phyloP scores from a whole-genome alignment of 2,797 vertebrate species.

The Hippoglossus hippoglossus region DNA sequence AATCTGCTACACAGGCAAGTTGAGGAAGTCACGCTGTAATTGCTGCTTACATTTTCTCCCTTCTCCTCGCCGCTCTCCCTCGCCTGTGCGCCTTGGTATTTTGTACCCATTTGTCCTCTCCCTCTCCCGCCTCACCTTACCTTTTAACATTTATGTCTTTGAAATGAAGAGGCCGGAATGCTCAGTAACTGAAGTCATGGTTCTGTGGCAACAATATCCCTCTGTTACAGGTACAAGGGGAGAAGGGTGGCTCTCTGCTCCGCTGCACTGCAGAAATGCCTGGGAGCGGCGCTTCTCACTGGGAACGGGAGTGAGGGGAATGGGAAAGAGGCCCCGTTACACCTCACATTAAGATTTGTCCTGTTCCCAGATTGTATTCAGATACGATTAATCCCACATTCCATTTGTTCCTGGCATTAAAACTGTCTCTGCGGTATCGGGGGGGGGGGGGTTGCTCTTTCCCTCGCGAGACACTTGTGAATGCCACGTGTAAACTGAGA shows the following conservation, averaged over 20 bases:
- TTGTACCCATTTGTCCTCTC: slow-evolving; percentile 24
- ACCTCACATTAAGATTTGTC: slow-evolving; percentile 47
- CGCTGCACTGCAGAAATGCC: slow-evolving; percentile 62
- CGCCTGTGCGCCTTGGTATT: slow-evolving; percentile 37
- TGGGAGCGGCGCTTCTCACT: slow-evolving; percentile 36
- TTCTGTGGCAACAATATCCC: slow-evolving; percentile 66
- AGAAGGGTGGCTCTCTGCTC: slow-evolving; percentile 62
- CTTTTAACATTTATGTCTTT: slow-evolving; percentile 50
- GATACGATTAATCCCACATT: slow-evolving; percentile 52
- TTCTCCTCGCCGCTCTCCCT: not conserved
- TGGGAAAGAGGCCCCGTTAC: slow-evolving; percentile 23
- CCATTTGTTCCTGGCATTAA: slow-evolving; percentile 41
- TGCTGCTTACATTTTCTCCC: slow-evolving; percentile 25
- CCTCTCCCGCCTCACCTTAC: slow-evolving; percentile 45
- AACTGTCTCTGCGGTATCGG: slow-evolving; percentile 15
- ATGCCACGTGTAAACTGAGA: not conserved
- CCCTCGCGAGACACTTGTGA: slow-evolving; percentile 11
- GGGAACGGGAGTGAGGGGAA: slow-evolving; percentile 24
- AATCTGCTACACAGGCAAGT: slow-evolving; percentile 14
- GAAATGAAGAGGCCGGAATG: slow-evolving; percentile 72
- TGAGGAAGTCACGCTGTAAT: slow-evolving; percentile 40
- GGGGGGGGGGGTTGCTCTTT: slow-evolving; percentile 6
- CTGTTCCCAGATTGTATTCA: slow-evolving; percentile 48
- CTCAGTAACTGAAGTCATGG: slow-evolving; percentile 57
- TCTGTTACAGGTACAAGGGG: slow-evolving; percentile 61